Evolutionary conservation across 2,113 vertebrate genomes (phyloP).

Genomic region (Crypturellus undulatus): DNA sequence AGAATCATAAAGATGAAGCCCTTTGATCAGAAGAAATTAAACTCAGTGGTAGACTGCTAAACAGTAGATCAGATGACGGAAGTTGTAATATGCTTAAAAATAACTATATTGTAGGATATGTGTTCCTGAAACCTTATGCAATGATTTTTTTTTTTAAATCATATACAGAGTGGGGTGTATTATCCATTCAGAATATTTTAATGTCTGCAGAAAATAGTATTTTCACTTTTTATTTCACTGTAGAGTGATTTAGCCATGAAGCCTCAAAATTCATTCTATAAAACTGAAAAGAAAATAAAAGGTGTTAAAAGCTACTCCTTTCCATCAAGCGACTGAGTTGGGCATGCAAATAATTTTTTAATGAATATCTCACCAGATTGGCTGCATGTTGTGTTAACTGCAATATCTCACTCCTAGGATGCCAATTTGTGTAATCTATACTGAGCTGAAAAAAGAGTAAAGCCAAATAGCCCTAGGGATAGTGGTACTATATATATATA

Average conservation of each 20-base stretch:
- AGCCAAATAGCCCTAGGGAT: background rate
- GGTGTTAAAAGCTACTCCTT: background rate
- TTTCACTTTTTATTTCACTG: background rate
- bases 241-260: background rate
- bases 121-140: background rate
- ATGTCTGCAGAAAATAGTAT: background rate
- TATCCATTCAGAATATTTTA: background rate
- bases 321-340: background rate
- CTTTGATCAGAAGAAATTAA: background rate
- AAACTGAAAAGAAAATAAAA: background rate
- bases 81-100: background rate
- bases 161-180: background rate
- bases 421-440: background rate
- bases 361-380: background rate
- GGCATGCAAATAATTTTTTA: background rate
- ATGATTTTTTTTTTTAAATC: background rate
- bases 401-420: background rate
- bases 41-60: background rate
- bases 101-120: background rate
- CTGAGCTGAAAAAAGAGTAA: background rate
- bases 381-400: background rate
- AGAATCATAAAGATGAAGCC: background rate
- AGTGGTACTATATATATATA: background rate
- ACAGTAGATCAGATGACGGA: background rate
- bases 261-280: background rate